phyloP scores from a whole-genome alignment of 2,797 vertebrate genomes.

The Echeneis naucrates region DNA sequence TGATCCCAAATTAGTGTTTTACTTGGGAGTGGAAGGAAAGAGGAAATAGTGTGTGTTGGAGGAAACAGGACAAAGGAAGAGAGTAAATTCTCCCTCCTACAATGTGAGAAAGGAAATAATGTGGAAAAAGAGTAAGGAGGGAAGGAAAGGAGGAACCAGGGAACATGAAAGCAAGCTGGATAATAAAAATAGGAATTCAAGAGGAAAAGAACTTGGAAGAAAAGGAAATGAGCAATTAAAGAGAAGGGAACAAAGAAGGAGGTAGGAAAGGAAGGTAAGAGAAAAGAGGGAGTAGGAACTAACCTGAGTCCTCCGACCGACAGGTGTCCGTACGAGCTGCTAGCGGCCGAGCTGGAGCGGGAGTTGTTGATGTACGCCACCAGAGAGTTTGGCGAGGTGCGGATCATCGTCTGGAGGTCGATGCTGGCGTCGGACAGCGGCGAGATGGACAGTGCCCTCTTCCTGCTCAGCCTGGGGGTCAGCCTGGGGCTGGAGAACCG shows the following conservation, averaged over 20 bases:
- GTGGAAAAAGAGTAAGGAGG: background rate
- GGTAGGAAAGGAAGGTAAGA: background rate
- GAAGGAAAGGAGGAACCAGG: too few species aligned
- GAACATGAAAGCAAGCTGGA: too few species aligned
- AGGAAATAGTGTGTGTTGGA: background rate
- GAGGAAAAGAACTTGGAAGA: too few species aligned
- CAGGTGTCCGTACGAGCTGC: constrained; percentile 95
- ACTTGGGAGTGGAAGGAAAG: background rate
- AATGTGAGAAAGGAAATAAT: too few species aligned
- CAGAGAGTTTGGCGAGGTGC: constrained; percentile 95
- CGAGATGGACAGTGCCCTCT: constrained; percentile 93
- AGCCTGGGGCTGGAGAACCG: constrained; percentile 93
- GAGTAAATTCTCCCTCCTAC: too few species aligned
- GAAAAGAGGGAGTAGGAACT: too few species aligned
- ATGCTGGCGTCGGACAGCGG: constrained; percentile 95
- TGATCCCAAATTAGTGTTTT: too few species aligned
- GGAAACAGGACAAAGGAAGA: too few species aligned
- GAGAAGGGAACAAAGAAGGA: background rate
- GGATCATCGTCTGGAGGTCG: constrained; percentile 97
- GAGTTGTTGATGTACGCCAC: constrained; percentile 99
- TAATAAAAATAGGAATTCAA: too few species aligned
- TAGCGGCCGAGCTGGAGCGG: constrained; percentile 92
- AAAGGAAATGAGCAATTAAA: too few species aligned
- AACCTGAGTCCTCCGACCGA: constrained; percentile 87
- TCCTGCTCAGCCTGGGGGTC: constrained; percentile 91